Conservation (phyloP, 1,140 invertebrate species). For the Ladona fulva region DNA sequence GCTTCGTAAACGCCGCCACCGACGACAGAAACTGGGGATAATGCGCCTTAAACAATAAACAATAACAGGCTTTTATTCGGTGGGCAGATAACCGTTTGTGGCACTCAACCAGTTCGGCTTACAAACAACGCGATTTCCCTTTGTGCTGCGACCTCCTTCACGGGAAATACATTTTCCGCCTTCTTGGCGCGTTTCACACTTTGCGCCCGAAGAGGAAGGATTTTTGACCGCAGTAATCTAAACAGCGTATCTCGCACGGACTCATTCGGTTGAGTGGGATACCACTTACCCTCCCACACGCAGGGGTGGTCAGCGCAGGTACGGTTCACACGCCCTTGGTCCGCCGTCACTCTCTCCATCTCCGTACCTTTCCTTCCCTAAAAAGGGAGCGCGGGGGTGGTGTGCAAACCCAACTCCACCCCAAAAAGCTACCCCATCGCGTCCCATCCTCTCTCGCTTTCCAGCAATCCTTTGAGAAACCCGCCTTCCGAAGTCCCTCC, state of each 20-base stretch:
- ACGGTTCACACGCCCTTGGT: background rate
- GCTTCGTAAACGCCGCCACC: too few relatives aligned
- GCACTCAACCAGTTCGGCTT: too few relatives aligned
- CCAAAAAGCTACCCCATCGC: background rate
- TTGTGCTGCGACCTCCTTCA: background rate
- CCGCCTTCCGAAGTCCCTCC: background rate
- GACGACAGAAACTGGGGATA: too few relatives aligned
- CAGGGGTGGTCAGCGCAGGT: background rate
- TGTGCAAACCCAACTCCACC: background rate
- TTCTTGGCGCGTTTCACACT: constrained; percentile 3
- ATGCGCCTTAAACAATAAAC: too few relatives aligned
- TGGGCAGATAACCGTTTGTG: too few relatives aligned
- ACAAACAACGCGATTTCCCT: background rate
- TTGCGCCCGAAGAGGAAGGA: background rate
- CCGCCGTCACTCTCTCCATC: background rate
- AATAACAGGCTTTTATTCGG: too few relatives aligned
- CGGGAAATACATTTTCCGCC: background rate
- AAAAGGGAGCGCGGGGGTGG: background rate
- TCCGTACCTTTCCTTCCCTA: background rate
- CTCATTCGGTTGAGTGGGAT: background rate
- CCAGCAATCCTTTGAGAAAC: background rate
- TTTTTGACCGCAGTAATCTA: background rate
- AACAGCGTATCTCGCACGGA: background rate
- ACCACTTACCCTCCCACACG: background rate
- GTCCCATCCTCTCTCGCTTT: background rate